phyloP scores from a whole-genome alignment of 2,888 invertebrate genomes.

The Lasioglossum morio region DNA sequence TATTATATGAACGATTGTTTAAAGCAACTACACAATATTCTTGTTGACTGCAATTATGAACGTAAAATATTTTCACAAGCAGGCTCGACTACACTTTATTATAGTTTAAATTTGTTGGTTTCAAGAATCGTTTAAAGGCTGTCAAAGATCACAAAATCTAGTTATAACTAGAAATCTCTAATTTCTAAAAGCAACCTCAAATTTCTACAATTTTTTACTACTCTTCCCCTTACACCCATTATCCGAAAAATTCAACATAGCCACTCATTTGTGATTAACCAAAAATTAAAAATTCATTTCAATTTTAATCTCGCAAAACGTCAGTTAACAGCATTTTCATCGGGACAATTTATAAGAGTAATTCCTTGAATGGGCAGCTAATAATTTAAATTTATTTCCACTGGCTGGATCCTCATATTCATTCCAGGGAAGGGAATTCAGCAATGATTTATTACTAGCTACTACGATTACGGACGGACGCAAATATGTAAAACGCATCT shows the following conservation, averaged over 20 bases:
- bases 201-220: neutral
- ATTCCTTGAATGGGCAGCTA: slow-evolving; percentile 14
- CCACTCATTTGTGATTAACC: neutral
- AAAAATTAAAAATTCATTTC: neutral
- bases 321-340: slow-evolving; percentile 20
- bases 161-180: too few species aligned
- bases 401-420: slow-evolving; percentile 28
- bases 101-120: neutral
- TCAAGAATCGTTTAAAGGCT: neutral
- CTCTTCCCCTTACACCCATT: neutral
- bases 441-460: slow-evolving; percentile 23
- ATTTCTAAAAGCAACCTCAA: neutral
- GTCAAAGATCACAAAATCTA: neutral
- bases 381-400: slow-evolving; percentile 50
- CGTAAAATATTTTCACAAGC: neutral
- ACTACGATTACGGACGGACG: slow-evolving; percentile 47
- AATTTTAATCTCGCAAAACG: slow-evolving; percentile 14
- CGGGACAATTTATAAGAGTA: slow-evolving; percentile 40
- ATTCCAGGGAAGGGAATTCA: slow-evolving; percentile 20
- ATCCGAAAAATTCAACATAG: too few species aligned
- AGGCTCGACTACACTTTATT: neutral
- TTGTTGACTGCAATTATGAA: neutral
- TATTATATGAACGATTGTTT: neutral
- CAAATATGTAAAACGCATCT: slow-evolving; percentile 45
- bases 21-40: neutral